Evolutionary conservation across 2,113 vertebrate species (phyloP), one percentile per base, ranked within the genome.

Genomic region (Lates calcarifer): DNA sequence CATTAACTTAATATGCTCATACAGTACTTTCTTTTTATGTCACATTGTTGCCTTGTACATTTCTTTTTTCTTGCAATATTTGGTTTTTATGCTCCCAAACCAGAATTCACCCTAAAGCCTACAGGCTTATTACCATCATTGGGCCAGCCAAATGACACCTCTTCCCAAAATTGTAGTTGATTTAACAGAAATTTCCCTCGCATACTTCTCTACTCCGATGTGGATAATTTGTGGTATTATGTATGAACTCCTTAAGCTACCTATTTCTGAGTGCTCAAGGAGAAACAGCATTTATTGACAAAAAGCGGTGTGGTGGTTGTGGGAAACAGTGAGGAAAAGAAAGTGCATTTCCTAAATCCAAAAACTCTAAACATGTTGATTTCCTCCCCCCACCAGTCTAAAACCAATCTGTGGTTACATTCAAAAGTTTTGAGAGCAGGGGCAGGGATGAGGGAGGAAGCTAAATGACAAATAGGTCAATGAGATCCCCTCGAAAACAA

Each of bases 111-210:
- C 81, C 77, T 62, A 67, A 74, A 47, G 31, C 69, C 45, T 55
- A 47, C 9, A 18, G 64, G 53, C 31, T 43, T 39, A 28, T 61
- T 11, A 67, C 81, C 87, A 94, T 95, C 93, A 93, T 92, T 95
- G 91, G 93, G 82, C 93, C 94, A 94, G 94, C 94, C 94, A 93
- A 93, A 95, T 93, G 94, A 93, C 94, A 89, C 71, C 45, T 80
- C 81, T 87, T 80, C 77, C 81, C 72, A 45, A 84, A 84, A 87
- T 47, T 78, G 41, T 60, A 49, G 77, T 58, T 66, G 20, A 85
- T 55, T 66, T 31, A 63, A 75, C 63, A n/a, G n/a, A 78, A 64
- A 33, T 51, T 66, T 69, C 58, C 79, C 71, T 79, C 41, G 33
- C 35, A 72, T 49, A 35, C 18, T 35, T 56, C 22, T 77, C 73